Evolutionary conservation across 37 sponge, comb jelly and placozoan species (phyloP), one percentile per base, ranked within the genome.

Genomic region (Sycon ciliatum): DNA sequence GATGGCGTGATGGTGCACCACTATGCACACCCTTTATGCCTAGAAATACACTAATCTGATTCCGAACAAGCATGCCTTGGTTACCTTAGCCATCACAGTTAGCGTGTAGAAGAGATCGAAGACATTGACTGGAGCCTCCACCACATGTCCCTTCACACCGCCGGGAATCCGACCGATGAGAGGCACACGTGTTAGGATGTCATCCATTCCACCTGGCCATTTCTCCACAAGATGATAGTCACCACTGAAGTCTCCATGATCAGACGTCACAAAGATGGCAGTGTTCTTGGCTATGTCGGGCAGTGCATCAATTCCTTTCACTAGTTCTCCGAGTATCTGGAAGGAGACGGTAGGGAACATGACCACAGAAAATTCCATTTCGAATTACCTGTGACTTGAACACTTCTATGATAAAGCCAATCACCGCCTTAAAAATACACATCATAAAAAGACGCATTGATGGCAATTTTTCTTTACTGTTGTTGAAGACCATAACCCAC

Each of bases 181-280:
- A 18, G 63, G 63, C 11, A 60, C 63, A 22, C 63, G 63, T 11
- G 63, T 60, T 28, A 60, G 63, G 16, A 60, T 60, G 63, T 60
- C 63, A 24, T 60, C 63, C 11, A 60, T 18, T 23, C 63, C 63
- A 28, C 63, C 63, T 24, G 63, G 63, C 63, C 63, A 60, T 24
- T 60, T 60, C 16, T 60, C 63, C 22, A 60, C 63, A 22, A 60
- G 63, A 60, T 60, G 11, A 18, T 22, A 60, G 32, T 60, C 63
- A 11, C 63, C 63, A 7, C 22, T 24, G 16, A 60, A 60, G 16
- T 60, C 63, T 9, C 63, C 63, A 28, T 60, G 63, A 60, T 60
- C 63, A 24, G 63, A 60, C 11, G 63, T 22, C 63, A 60, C 26
- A 60, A 60, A 60, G 7, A 60, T 28, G 63, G 63, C 63, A 11